Conservation (phyloP, 1,140 invertebrate species). For the Steinernema feltiae region DNA sequence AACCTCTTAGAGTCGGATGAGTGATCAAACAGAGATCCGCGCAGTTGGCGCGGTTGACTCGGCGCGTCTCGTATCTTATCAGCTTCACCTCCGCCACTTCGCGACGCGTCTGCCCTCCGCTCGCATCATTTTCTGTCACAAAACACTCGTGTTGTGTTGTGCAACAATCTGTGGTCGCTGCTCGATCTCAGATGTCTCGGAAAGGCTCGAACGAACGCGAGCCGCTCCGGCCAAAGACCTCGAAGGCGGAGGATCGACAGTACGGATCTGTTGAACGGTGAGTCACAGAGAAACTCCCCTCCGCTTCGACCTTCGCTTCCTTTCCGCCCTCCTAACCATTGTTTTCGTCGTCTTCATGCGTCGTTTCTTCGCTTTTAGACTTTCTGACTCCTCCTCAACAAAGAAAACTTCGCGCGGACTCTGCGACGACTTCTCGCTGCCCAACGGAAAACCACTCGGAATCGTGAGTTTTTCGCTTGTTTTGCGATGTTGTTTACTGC, state of each 20-base stretch:
- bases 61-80: neutral
- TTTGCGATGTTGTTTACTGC: neutral
- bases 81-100: neutral
- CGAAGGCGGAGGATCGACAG: neutral
- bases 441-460: neutral
- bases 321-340: neutral
- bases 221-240: neutral
- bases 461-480: neutral
- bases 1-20: no score
- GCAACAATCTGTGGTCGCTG: neutral
- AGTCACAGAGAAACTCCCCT: neutral
- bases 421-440: neutral
- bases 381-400: neutral
- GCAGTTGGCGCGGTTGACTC: neutral
- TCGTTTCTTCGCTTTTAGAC: neutral
- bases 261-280: neutral
- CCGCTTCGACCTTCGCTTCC: neutral
- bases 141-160: neutral
- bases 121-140: neutral
- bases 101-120: neutral
- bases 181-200: neutral
- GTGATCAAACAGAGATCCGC: neutral
- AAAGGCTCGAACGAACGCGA: neutral
- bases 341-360: neutral
- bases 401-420: neutral